These are phyloP conservation scores for Tenthredo distinguenda DNA, from an alignment of 2,888 invertebrate species.

Conservation along the genomic window DNA sequence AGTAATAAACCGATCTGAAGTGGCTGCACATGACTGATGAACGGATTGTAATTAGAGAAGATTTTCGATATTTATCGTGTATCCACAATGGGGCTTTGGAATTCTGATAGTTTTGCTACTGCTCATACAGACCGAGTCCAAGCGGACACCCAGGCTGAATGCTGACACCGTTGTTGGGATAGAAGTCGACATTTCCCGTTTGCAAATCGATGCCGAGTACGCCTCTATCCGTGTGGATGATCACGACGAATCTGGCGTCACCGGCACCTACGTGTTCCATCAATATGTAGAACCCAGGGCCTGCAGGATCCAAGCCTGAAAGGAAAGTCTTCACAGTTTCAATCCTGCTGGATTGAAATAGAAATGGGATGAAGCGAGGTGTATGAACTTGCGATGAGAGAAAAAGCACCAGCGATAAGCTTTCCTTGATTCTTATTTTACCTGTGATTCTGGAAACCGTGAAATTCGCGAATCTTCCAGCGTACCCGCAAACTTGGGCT, in stretches of 20 bases:
- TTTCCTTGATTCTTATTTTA: not conserved
- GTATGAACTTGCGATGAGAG: too few species aligned
- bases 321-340: not conserved
- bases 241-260: conserved; percentile 79
- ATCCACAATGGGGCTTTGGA: not conserved
- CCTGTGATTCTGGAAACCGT: conserved; percentile 66
- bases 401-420: not conserved
- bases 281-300: conserved; percentile 77
- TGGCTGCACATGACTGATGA: conserved; percentile 79
- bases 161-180: conserved; percentile 79
- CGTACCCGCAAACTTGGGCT: conserved; percentile 66
- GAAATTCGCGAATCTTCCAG: conserved; percentile 61
- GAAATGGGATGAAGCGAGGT: not conserved
- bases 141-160: conserved; percentile 79
- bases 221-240: conserved; percentile 79
- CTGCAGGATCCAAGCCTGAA: conserved; percentile 79
- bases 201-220: conserved; percentile 73
- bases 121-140: not conserved
- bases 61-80: not conserved
- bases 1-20: conserved; percentile 79
- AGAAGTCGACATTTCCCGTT: conserved; percentile 78
- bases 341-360: not conserved
- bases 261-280: conserved; percentile 66
- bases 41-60: not conserved
- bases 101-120: not conserved